Conservation (phyloP, 2,797 vertebrate genomes). For the Psittacula echo region DNA sequence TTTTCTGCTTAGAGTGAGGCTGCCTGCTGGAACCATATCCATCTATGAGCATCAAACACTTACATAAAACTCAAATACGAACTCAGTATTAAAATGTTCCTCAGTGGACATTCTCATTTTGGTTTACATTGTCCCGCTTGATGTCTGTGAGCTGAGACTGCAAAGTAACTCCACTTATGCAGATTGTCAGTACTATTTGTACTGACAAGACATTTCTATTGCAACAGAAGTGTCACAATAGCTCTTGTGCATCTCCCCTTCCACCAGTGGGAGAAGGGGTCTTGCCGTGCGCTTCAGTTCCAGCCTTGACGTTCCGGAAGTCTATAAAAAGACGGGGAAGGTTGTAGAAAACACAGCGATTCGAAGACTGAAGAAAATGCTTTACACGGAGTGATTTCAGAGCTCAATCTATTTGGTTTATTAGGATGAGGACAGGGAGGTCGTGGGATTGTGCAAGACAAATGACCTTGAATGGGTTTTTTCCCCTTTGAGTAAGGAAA, state of each 20-base stretch:
- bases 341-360: neutral
- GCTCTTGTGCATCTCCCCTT: neutral
- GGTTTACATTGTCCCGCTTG: neutral
- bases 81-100: neutral
- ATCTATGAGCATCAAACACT: neutral
- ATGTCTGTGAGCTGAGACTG: neutral
- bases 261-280: neutral
- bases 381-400: neutral
- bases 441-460: neutral
- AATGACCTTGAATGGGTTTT: neutral
- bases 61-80: neutral
- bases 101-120: neutral
- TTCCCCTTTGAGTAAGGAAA: neutral
- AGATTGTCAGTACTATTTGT: neutral
- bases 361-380: neutral
- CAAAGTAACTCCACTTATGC: neutral
- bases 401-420: neutral
- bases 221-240: neutral
- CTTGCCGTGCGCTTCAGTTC: neutral
- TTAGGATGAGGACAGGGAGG: neutral
- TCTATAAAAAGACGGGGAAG: neutral
- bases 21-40: neutral
- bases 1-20: neutral
- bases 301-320: neutral
- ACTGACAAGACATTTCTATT: neutral